A percentile compares a stretch with the other conserved stretches of the same genome.
Conservation (phyloP, 2,113 vertebrate genomes). For the Acrocephalus arundinaceus region DNA sequence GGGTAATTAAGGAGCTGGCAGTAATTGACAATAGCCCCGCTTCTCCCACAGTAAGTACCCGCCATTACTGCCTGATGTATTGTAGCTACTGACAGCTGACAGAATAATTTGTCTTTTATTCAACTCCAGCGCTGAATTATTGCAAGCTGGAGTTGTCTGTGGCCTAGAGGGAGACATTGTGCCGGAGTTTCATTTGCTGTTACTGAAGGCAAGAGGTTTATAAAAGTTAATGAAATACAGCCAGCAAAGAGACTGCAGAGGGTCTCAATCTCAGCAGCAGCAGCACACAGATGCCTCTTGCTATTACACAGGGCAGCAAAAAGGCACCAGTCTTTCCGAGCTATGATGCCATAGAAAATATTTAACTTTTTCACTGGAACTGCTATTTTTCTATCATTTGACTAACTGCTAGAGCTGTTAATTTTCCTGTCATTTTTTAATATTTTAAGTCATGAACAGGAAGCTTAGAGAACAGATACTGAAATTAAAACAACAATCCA, state of each 20-base stretch:
- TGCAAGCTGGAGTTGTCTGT: conserved; percentile 20
- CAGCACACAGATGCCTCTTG: not conserved
- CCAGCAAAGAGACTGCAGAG: not conserved
- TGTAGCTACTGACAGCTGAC: conserved; percentile 11
- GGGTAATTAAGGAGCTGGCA: conserved; percentile 11
- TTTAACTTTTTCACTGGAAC: not conserved
- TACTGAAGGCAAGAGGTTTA: conserved; percentile 67
- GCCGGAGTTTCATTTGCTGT: conserved; percentile 53
- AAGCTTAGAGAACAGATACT: not conserved
- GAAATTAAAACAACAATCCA: not conserved
- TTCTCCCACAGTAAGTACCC: conserved; percentile 17
- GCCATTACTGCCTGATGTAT: not conserved
- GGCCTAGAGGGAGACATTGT: conserved; percentile 58
- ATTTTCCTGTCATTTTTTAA: not conserved
- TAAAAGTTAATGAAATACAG: conserved; percentile 66
- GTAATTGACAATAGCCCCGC: not conserved
- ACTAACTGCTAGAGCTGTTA: not conserved
- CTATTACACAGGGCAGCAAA: not conserved
- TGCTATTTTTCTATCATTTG: not conserved
- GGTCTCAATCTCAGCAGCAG: not conserved
- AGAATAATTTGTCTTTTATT: conserved; percentile 47
- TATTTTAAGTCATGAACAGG: not conserved
- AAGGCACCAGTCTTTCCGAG: not conserved
- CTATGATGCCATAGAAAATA: not conserved
- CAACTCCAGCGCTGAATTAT: conserved; percentile 29